Evolutionary conservation across 2,797 vertebrate species (phyloP).

Genomic region (Eurystomus glaucurus): DNA sequence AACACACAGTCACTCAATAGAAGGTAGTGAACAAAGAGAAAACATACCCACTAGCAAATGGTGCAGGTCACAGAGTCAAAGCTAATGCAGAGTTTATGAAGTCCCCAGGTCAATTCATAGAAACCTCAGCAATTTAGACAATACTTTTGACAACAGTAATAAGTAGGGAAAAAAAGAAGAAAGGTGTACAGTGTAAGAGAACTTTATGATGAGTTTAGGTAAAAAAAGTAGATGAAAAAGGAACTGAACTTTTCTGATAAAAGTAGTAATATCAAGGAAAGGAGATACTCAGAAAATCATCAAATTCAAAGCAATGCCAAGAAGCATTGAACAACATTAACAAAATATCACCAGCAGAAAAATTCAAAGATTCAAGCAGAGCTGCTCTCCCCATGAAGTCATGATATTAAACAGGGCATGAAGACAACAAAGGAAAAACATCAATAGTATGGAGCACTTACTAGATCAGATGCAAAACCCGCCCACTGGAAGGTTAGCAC

Average conservation of each 20-base stretch:
- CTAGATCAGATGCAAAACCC: neutral
- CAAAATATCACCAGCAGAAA: constrained; percentile 39
- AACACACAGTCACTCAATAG: neutral
- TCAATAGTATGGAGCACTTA: neutral
- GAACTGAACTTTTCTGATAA: neutral
- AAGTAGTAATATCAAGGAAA: neutral
- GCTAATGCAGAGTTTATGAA: neutral
- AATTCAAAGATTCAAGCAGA: constrained; percentile 34
- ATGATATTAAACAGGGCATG: neutral
- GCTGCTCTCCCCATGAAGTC: neutral
- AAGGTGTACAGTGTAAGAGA: neutral
- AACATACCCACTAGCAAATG: neutral
- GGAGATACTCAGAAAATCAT: neutral
- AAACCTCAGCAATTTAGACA: neutral
- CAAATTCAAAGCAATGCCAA: constrained; percentile 20
- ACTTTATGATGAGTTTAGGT: neutral
- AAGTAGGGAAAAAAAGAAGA: neutral
- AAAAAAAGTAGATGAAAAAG: neutral
- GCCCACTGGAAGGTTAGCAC: neutral
- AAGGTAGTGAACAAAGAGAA: neutral
- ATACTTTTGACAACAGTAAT: neutral
- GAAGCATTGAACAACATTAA: constrained; percentile 20
- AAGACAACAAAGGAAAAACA: constrained; percentile 20
- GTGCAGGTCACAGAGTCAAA: neutral
- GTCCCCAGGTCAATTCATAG: neutral